phyloP scores from a whole-genome alignment of 2,888 invertebrate genomes.

The Troglohyphantes excavatus region DNA sequence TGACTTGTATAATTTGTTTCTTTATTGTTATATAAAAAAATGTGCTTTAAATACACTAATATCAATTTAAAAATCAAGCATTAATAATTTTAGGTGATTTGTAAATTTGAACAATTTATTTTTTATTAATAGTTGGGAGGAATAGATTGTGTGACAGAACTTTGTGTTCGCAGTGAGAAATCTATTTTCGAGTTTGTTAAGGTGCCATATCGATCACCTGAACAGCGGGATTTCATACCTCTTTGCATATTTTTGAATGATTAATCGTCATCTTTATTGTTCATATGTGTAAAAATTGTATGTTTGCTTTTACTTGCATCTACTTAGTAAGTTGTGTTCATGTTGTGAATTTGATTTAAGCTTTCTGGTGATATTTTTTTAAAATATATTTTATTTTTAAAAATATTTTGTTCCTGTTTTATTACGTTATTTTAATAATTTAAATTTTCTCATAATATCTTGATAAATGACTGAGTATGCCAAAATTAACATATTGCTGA shows the following conservation, averaged over 20 bases:
- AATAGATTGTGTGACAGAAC: neutral
- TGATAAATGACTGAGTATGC: too few relatives aligned
- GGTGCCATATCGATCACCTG: neutral
- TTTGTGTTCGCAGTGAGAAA: neutral
- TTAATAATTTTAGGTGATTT: too few relatives aligned
- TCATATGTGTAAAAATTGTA: too few relatives aligned
- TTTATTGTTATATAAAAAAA: too few relatives aligned
- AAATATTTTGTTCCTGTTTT: neutral
- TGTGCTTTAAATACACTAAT: too few relatives aligned
- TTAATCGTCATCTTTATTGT: too few relatives aligned
- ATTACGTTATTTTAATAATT: neutral
- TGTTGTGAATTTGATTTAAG: slow-evolving; percentile 2
- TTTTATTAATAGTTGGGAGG: neutral
- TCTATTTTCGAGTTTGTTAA: neutral
- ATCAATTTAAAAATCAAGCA: too few relatives aligned
- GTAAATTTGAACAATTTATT: too few relatives aligned
- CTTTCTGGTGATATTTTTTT: neutral
- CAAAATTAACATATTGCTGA: too few relatives aligned
- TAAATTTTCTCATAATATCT: neutral
- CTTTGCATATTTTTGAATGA: too few relatives aligned
- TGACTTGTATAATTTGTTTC: too few relatives aligned
- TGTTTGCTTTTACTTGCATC: neutral
- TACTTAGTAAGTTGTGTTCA: neutral
- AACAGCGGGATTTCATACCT: neutral
- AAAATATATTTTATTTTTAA: neutral